Evolutionary conservation across 2,888 invertebrate genomes (phyloP).

Genomic region (Melanophora roralis): DNA sequence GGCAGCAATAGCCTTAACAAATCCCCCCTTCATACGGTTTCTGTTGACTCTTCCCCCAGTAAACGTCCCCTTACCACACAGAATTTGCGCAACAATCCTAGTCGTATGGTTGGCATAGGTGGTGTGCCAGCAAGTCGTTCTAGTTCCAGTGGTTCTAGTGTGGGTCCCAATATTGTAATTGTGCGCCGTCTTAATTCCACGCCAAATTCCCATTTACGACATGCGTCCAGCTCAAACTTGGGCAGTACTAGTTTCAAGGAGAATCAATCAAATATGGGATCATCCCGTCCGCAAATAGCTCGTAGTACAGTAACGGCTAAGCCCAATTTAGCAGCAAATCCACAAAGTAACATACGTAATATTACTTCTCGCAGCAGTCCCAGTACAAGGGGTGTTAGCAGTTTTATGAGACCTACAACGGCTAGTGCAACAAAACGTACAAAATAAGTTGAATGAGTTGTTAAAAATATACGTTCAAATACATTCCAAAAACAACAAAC

Average conservation of each 20-base stretch:
- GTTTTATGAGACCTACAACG: slow-evolving; percentile 92
- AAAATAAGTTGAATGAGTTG: slow-evolving; percentile 69
- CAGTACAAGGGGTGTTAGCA: slow-evolving; percentile 75
- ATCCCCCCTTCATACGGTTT: slow-evolving; percentile 75
- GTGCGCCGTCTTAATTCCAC: slow-evolving; percentile 65
- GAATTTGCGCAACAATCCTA: slow-evolving; percentile 67
- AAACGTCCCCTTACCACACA: slow-evolving; percentile 79
- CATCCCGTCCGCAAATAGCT: slow-evolving; percentile 65
- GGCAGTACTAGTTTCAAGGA: slow-evolving; percentile 78
- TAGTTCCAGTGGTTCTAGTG: slow-evolving; percentile 80
- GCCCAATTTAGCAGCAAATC: slow-evolving; percentile 69
- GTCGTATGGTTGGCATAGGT: slow-evolving; percentile 69
- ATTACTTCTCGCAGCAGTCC: slow-evolving; percentile 60
- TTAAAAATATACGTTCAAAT: slow-evolving; percentile 24
- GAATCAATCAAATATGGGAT: slow-evolving; percentile 67
- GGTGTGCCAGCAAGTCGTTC: slow-evolving; percentile 80
- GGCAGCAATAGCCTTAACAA: slow-evolving; percentile 61
- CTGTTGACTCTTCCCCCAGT: slow-evolving; percentile 74
- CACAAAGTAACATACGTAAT: slow-evolving; percentile 53
- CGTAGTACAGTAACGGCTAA: slow-evolving; percentile 72
- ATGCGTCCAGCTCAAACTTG: slow-evolving; percentile 65
- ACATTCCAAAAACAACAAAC: slow-evolving; percentile 46
- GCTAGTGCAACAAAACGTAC: slow-evolving; percentile 85
- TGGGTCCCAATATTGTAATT: slow-evolving; percentile 77
- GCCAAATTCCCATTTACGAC: slow-evolving; percentile 80